Evolutionary conservation across 2,888 invertebrate species (phyloP), one percentile per base, ranked within the genome.

Genomic region (Elgonia sp.): DNA sequence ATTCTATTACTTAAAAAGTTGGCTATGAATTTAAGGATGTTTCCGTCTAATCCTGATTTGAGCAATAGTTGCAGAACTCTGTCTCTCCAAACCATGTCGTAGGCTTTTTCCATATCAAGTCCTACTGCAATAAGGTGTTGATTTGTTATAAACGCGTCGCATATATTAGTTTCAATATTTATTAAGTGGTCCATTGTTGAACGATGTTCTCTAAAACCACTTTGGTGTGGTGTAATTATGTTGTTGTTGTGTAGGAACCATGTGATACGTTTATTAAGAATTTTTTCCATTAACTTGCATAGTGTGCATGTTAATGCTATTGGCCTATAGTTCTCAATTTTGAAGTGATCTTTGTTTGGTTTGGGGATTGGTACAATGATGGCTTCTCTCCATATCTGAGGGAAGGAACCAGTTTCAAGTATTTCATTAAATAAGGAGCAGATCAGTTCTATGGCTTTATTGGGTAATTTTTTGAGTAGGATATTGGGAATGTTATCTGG

Each of bases 81-180:
- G 9, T 84, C 65, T 39, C 70, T 79, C 83, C 81, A 87, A 1
- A 88, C 72, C 86, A 88, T 88, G 21, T 90, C 89, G 60, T 89
- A 90, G 0, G 90, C 89, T 57, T 90, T 89, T 55, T 88, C 89
- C 10, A 89, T 79, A 57, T 90, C 89, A 10, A 90, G 65, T n/a
- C 77, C 65, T 0, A 90, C 85, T 7, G 76, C 84, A 9, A 89
- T 40, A 2, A 89, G 62, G 20, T 90, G 89, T 69, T 88, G 46
- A 12, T 90, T 79, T 3, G 79, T 67, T 4, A 63, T 53, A 6
- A 89, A 80, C 1, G 87, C 84, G 1, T 88, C 57, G 14, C 85
- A 89, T 14, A 89, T 81, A 12, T 75, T 46, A 0, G 72, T 18
- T 76, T 90, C 84, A 1, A 90, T 42, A 14, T 39, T 63, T 4